Conservation (phyloP, 2,113 vertebrate genomes). For the Junco hyemalis region DNA sequence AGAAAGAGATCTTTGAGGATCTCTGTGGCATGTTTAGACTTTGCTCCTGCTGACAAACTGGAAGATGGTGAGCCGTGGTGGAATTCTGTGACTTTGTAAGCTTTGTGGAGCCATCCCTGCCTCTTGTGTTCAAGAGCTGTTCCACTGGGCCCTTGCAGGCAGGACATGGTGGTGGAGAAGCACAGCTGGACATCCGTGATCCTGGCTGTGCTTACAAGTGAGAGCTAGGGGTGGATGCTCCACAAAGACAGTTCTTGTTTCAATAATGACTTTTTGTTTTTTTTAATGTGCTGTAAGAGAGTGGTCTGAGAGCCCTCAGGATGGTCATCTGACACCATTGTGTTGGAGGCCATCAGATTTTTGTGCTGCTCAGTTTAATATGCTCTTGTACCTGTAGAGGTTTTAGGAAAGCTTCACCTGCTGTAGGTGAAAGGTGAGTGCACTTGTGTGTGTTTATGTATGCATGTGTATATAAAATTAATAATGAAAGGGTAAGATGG, state of each 20-base stretch:
- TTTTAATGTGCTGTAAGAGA: neutral
- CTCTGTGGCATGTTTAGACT: neutral
- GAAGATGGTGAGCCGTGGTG: neutral
- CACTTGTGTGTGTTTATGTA: neutral
- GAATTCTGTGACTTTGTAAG: neutral
- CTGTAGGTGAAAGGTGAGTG: neutral
- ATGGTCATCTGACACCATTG: neutral
- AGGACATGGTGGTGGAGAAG: neutral
- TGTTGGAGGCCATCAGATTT: neutral
- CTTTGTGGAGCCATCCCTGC: neutral
- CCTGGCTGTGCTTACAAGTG: neutral
- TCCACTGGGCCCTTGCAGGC: neutral
- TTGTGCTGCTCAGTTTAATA: neutral
- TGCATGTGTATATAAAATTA: neutral
- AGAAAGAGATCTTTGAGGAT: neutral
- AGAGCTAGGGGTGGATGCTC: neutral
- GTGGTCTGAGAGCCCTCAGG: neutral
- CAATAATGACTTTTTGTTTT: neutral
- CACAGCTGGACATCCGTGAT: neutral
- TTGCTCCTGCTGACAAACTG: neutral
- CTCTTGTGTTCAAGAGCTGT: neutral
- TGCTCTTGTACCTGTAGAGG: neutral
- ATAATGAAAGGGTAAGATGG: neutral
- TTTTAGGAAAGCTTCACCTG: neutral
- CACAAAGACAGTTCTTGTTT: neutral